These are phyloP conservation scores for Rotaria socialis DNA, from an alignment of 2,888 invertebrate species.

Conservation along the genomic window DNA sequence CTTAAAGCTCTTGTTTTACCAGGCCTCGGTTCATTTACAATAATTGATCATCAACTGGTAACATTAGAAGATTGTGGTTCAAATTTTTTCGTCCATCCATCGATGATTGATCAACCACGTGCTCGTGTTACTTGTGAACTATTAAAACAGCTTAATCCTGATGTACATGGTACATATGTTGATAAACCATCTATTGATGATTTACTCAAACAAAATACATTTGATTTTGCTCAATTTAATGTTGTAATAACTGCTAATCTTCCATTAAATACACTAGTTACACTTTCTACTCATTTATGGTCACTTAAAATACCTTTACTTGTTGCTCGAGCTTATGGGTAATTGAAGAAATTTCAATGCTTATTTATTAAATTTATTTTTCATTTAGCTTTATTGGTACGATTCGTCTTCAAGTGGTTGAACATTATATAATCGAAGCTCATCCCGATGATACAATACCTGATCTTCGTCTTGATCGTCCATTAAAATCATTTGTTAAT, in stretches of 20 bases:
- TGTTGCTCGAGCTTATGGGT: conserved; percentile 81
- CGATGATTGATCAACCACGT: conserved; percentile 59
- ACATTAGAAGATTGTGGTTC: conserved; percentile 71
- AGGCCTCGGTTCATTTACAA: conserved; percentile 69
- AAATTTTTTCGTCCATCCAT: conserved; percentile 63
- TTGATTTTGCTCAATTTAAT: background rate
- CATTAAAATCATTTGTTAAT: conserved; percentile 74
- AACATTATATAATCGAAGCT: conserved; percentile 71
- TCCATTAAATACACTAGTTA: conserved; percentile 63
- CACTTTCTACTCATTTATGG: conserved; percentile 76
- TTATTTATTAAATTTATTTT: background rate
- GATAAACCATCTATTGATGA: conserved; percentile 65
- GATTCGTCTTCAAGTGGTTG: conserved; percentile 57
- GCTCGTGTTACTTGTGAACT: conserved; percentile 77
- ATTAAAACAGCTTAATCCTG: conserved; percentile 81
- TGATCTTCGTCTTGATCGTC: conserved; percentile 79
- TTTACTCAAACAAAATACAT: conserved; percentile 8
- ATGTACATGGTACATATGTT: conserved; percentile 84
- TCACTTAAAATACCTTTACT: conserved; percentile 77
- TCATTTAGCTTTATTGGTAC: conserved; percentile 48
- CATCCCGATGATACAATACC: conserved; percentile 85
- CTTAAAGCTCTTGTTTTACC: conserved; percentile 89
- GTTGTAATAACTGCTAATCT: background rate
- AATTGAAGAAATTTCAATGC: conserved; percentile 57
- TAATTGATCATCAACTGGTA: conserved; percentile 81